Conservation (phyloP, 2,888 invertebrate genomes). For the Gastracanthus pulcherrimus region DNA sequence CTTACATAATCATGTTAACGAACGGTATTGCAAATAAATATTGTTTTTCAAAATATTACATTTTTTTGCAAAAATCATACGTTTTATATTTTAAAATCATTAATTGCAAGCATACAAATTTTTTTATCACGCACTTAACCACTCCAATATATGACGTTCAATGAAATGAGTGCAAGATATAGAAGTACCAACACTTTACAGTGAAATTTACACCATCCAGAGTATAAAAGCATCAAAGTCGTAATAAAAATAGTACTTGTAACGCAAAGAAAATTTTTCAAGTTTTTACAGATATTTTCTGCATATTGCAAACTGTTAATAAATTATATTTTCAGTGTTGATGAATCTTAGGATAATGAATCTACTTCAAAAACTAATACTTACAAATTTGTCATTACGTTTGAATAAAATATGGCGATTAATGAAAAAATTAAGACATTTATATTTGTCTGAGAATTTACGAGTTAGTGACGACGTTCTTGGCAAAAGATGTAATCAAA, state of each 20-base stretch:
- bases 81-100: too few relatives aligned
- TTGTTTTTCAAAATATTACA: background rate
- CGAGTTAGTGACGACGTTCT: conserved; percentile 15
- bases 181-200: conserved; percentile 13
- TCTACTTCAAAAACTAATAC: conserved; percentile 29
- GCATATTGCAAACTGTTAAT: conserved; percentile 18
- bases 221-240: conserved; percentile 25
- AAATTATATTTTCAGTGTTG: conserved; percentile 26
- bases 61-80: background rate
- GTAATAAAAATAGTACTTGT: conserved; percentile 15
- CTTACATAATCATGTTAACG: too few relatives aligned
- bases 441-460: conserved; percentile 9
- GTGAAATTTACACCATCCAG: conserved; percentile 1
- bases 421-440: conserved; percentile 34
- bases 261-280: conserved; percentile 22
- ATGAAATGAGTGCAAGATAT: conserved; percentile 16
- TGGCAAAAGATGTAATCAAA: conserved; percentile 47
- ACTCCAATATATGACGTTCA: background rate
- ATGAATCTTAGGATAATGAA: conserved; percentile 30
- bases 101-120: background rate
- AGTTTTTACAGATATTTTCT: conserved; percentile 17
- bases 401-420: conserved; percentile 42
- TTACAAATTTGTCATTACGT: conserved; percentile 39
- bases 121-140: conserved; percentile 21
- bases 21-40: background rate